Base-by-base conservation (phyloP, 2,888 invertebrate genomes). In the Epirrhoe tristata region DNA sequence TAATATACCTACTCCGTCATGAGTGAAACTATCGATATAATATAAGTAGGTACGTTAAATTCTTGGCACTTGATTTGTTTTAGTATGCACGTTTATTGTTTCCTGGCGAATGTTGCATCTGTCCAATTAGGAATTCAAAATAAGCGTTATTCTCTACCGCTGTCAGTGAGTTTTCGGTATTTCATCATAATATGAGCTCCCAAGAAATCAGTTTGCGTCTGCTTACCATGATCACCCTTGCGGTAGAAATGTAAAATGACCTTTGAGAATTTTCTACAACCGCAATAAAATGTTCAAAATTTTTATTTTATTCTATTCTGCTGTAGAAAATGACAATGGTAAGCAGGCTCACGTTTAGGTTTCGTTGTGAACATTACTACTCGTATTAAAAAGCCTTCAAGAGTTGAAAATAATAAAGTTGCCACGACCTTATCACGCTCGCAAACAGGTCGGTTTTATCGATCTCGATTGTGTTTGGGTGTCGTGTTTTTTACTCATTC, bases 11-110 rank as follows among this genome's bases (percentile, higher is more conserved):
- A 62, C 50, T 48, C 16, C 10, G 39, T 14, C 54, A 46, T 48
- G 32, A 39, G 58, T 53, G 43, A n/a, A 62, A 51, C 36, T 16
- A 63, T 56, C 12, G 52, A n/a, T 57, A 52, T 12, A n/a, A 14
- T 32, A 24, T 43, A 34, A n/a, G n/a, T n/a, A n/a, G n/a, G n/a
- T 39, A 31, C 36, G 16, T 48, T 32, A 54, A 58, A 64, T 48
- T 65, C 57, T 67, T 56, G 52, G 61, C 52, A 66, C 46, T 65
- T 50, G 24, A 58, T 57, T 63, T 67, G 39, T 64, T 53, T 24
- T 60, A 24, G 52, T 36, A 61, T 46, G 12, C 39, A 53, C 48
- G 52, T 32, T 43, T 54, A 43, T 64, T 66, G 63, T 66, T 59
- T 50, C 63, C 53, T 48, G n/a, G 32, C 43, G 17, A 39, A 54